phyloP scores from a whole-genome alignment of 2,888 invertebrate species.

The Limnephilus lunatus region DNA sequence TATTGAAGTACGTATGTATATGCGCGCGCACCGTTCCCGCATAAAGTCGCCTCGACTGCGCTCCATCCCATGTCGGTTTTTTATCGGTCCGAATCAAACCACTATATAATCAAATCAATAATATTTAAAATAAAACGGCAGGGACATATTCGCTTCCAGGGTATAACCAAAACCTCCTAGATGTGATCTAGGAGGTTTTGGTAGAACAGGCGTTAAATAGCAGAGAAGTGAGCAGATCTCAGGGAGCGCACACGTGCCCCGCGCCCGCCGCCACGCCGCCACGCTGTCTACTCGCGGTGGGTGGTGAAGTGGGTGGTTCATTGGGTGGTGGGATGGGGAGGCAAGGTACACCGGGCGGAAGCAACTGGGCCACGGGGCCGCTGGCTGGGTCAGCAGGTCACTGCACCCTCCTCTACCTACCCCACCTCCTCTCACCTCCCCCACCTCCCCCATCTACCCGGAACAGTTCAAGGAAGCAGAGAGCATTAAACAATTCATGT shows the following conservation, averaged over 20 bases:
- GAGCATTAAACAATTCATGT: slow-evolving; percentile 16
- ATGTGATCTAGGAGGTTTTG: no score
- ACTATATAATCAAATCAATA: no score
- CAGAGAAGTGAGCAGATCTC: no score
- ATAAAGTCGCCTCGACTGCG: not conserved
- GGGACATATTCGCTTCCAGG: not conserved
- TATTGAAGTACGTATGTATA: not conserved
- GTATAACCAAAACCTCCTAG: no score
- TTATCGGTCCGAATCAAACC: not conserved
- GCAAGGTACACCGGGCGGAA: slow-evolving; percentile 9
- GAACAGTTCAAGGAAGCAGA: not conserved
- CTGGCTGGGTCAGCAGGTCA: slow-evolving; percentile 54
- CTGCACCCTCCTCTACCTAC: slow-evolving; percentile 8
- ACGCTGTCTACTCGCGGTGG: slow-evolving; percentile 33
- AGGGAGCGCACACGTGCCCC: not conserved
- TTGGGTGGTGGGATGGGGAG: not conserved
- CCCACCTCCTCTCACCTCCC: no score
- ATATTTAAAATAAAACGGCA: not conserved
- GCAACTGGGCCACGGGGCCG: slow-evolving; percentile 49
- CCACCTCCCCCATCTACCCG: not conserved
- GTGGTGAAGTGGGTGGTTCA: not conserved
- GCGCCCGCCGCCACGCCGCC: not conserved
- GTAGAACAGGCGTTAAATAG: not conserved
- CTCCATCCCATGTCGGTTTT: not conserved
- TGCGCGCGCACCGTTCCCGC: not conserved